Evolutionary conservation across 2,888 invertebrate species (phyloP).

Genomic region (Nasonovia ribisnigri): DNA sequence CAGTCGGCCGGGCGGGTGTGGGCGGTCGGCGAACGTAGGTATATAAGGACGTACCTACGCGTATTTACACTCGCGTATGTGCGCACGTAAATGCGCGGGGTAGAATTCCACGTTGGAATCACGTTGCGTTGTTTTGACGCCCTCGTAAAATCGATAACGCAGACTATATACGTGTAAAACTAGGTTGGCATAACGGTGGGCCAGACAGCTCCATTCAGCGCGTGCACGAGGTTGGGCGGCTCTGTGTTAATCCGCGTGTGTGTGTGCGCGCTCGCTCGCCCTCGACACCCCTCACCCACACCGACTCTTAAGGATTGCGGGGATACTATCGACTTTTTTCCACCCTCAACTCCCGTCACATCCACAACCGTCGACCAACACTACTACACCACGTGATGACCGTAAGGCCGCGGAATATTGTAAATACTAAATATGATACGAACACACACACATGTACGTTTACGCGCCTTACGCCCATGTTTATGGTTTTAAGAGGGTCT

Average conservation of each 20-base stretch:
- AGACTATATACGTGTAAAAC: slow-evolving; percentile 45
- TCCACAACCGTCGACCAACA: neutral
- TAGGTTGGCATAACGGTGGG: slow-evolving; percentile 54
- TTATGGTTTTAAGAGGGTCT: slow-evolving; percentile 34
- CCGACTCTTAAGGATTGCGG: neutral
- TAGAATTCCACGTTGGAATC: slow-evolving; percentile 63
- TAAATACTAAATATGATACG: slow-evolving; percentile 1
- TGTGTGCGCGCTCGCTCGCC: neutral
- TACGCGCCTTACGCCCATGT: slow-evolving; percentile 38
- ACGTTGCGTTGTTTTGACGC: slow-evolving; percentile 65
- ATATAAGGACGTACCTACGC: too few relatives aligned
- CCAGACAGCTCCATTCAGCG: slow-evolving; percentile 61
- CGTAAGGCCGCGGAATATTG: neutral
- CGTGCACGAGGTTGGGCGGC: slow-evolving; percentile 31
- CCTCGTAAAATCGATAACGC: slow-evolving; percentile 64
- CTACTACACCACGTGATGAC: neutral
- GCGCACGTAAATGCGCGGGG: slow-evolving; percentile 8
- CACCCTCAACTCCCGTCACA: neutral
- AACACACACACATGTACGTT: neutral
- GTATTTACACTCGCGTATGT: slow-evolving; percentile 1
- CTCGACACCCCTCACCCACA: neutral
- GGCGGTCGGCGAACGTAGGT: neutral
- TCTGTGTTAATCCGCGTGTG: neutral
- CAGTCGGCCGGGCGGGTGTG: neutral
- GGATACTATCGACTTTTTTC: slow-evolving; percentile 47